These are phyloP conservation scores for Drosophila insularis DNA, from an alignment of 1,140 invertebrate species.

Conservation along the genomic window DNA sequence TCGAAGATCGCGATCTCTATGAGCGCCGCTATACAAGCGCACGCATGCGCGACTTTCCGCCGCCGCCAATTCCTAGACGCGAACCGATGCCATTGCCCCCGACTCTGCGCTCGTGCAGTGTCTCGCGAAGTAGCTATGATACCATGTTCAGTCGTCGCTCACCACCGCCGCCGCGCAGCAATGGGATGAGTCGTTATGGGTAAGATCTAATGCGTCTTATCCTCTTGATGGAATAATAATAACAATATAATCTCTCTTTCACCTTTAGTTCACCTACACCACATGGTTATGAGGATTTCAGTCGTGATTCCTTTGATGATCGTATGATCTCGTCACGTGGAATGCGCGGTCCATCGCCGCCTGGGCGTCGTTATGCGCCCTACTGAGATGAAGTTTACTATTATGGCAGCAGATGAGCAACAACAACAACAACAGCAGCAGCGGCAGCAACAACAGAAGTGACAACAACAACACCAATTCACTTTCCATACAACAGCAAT, in stretches of 20 bases:
- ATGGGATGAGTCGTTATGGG: slow-evolving; percentile 83
- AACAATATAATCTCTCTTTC: too few relatives aligned
- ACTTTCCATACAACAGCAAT: slow-evolving; percentile 39
- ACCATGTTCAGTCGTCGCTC: slow-evolving; percentile 91
- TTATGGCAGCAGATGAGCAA: slow-evolving; percentile 70
- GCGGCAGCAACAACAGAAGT: slow-evolving; percentile 5
- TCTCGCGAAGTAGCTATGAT: slow-evolving; percentile 87
- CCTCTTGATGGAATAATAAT: neutral
- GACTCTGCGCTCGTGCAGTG: slow-evolving; percentile 84
- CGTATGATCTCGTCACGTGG: slow-evolving; percentile 87
- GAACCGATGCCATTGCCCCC: slow-evolving; percentile 82
- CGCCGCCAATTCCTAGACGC: slow-evolving; percentile 84
- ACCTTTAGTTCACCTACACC: slow-evolving; percentile 57
- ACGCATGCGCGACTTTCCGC: slow-evolving; percentile 86
- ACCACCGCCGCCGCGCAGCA: slow-evolving; percentile 84
- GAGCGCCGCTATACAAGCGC: slow-evolving; percentile 89
- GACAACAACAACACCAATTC: slow-evolving; percentile 24
- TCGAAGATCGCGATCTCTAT: slow-evolving; percentile 90
- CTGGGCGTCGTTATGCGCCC: slow-evolving; percentile 90
- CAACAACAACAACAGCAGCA: slow-evolving; percentile 9
- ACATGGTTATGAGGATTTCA: slow-evolving; percentile 91
- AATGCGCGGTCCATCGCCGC: slow-evolving; percentile 84
- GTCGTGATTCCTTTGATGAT: slow-evolving; percentile 92
- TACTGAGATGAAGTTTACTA: slow-evolving; percentile 85
- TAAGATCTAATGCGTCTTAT: slow-evolving; percentile 18